phyloP scores from a whole-genome alignment of 2,888 invertebrate species.

The Lasioglossum pauxillum region DNA sequence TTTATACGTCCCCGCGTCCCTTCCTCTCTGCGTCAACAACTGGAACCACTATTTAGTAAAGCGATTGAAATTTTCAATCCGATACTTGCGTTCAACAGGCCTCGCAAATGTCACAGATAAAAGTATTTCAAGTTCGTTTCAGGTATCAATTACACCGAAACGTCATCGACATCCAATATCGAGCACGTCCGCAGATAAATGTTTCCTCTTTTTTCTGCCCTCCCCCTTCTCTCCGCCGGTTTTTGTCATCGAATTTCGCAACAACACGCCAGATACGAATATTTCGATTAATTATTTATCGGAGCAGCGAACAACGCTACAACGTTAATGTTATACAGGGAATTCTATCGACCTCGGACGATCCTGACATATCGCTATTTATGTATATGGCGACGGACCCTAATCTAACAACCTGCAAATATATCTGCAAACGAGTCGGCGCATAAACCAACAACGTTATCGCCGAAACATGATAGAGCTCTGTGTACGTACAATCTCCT shows the following conservation, averaged over 20 bases:
- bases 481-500: constrained; percentile 36
- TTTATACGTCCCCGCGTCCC: neutral
- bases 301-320: too few relatives aligned
- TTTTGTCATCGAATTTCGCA: neutral
- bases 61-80: neutral
- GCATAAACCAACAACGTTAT: constrained; percentile 51
- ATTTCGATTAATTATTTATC: neutral
- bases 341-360: constrained; percentile 20
- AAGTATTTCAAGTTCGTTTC: neutral
- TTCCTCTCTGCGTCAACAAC: constrained; percentile 14
- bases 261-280: neutral
- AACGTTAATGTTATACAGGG: neutral
- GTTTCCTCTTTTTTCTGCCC: neutral
- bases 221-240: too few relatives aligned
- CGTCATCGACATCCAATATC: constrained; percentile 1
- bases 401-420: constrained; percentile 53
- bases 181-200: neutral
- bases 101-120: constrained; percentile 2
- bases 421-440: constrained; percentile 51
- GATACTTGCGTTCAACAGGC: neutral
- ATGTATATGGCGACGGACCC: constrained; percentile 32
- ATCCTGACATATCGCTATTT: constrained; percentile 47
- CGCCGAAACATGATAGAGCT: constrained; percentile 38
- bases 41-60: neutral
- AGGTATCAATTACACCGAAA: constrained; percentile 20